Evolutionary conservation across 1,140 invertebrate species (phyloP).

Genomic region (Centruroides sculpturatus): DNA sequence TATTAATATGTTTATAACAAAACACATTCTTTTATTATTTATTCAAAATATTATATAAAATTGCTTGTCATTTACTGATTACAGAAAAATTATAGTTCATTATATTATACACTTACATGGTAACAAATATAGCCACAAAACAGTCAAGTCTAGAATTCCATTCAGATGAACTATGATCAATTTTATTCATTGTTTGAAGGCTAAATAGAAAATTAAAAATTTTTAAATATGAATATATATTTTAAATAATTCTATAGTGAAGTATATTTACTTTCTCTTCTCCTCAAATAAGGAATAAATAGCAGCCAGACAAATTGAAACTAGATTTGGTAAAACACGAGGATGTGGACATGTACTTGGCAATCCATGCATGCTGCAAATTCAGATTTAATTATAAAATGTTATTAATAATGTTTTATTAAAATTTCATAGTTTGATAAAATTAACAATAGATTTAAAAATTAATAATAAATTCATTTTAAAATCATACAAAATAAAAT

Average conservation of each 20-base stretch:
- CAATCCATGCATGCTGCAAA: constrained; percentile 53
- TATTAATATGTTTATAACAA: too few species aligned
- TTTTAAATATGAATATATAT: constrained; percentile 1
- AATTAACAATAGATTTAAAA: too few species aligned
- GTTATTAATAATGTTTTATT: too few species aligned
- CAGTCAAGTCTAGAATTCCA: constrained; percentile 28
- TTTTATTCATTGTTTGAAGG: constrained; percentile 7
- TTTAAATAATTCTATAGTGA: background rate
- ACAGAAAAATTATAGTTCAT: too few species aligned
- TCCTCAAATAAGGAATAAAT: constrained; percentile 40
- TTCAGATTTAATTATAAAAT: background rate
- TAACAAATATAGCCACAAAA: constrained; percentile 38
- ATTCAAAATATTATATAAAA: too few species aligned
- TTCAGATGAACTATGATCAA: constrained; percentile 15
- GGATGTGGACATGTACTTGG: constrained; percentile 66
- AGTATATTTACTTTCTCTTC: constrained; percentile 18
- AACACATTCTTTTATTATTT: too few species aligned
- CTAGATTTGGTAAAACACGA: constrained; percentile 63
- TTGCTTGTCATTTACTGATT: too few species aligned
- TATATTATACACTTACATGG: constrained; percentile 33
- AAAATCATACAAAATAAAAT: too few species aligned
- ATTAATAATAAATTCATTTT: too few species aligned
- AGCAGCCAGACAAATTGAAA: constrained; percentile 63
- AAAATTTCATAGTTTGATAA: too few species aligned
- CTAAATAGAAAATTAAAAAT: background rate